These are phyloP conservation scores for Tonatia bakeri DNA, from an alignment of 2,113 vertebrate genomes.

Conservation along the genomic window DNA sequence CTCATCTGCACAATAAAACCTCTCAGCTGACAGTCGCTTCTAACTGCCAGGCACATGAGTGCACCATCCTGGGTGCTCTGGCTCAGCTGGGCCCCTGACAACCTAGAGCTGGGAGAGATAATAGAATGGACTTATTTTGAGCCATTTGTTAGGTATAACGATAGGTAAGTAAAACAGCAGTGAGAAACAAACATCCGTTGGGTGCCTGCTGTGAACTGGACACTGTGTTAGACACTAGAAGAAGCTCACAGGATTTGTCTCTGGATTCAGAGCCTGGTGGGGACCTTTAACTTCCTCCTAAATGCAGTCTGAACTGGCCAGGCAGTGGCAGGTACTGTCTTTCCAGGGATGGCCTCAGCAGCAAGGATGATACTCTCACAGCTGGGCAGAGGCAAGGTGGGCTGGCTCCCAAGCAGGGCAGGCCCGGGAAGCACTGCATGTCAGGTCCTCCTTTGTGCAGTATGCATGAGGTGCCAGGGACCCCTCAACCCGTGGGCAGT, in stretches of 20 bases:
- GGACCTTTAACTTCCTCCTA: background rate
- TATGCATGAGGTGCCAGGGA: slow-evolving; percentile 27
- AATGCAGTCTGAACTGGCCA: background rate
- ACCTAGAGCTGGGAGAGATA: background rate
- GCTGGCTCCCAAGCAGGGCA: slow-evolving; percentile 52
- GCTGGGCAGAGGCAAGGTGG: slow-evolving; percentile 72
- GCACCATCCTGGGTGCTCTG: background rate
- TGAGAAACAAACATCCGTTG: background rate
- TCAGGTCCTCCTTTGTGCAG: background rate
- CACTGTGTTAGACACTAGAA: background rate
- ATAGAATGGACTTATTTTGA: background rate
- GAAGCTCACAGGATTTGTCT: background rate
- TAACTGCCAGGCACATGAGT: background rate
- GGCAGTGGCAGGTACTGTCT: background rate
- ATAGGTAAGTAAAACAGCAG: background rate
- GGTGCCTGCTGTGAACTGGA: background rate
- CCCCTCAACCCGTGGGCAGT: slow-evolving; percentile 61
- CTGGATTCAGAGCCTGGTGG: background rate
- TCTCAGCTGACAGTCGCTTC: background rate
- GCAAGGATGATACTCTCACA: slow-evolving; percentile 68
- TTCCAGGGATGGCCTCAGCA: accelerated
- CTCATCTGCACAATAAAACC: background rate
- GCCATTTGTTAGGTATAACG: background rate
- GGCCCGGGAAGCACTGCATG: slow-evolving; percentile 50
- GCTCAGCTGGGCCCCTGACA: background rate